phyloP scores from a whole-genome alignment of 2,113 vertebrate genomes.

The Mastomys coucha region DNA sequence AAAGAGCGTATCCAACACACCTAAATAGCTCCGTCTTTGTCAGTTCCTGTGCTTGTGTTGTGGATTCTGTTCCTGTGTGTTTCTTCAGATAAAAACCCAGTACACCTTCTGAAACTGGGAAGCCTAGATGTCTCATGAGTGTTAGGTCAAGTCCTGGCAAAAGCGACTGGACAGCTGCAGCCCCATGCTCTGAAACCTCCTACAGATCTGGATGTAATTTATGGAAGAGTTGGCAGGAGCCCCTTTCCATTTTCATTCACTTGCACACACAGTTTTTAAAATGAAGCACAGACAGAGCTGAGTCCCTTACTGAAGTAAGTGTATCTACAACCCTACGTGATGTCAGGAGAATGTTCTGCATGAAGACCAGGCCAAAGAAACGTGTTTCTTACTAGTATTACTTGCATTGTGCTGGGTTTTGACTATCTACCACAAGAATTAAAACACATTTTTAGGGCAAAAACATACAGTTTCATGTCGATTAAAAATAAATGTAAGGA shows the following conservation, averaged over 20 bases:
- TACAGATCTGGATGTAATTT: slow-evolving; percentile 65
- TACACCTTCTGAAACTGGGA: slow-evolving; percentile 50
- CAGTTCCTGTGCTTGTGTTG: neutral
- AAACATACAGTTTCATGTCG: neutral
- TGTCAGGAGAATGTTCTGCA: slow-evolving; percentile 38
- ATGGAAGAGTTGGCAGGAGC: slow-evolving; percentile 51
- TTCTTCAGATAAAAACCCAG: slow-evolving; percentile 40
- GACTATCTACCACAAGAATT: slow-evolving; percentile 31
- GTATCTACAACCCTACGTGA: neutral
- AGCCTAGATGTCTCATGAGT: slow-evolving; percentile 9
- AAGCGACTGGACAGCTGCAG: slow-evolving; percentile 62
- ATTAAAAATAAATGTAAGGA: neutral
- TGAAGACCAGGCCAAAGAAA: neutral
- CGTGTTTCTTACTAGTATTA: neutral
- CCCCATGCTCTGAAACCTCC: slow-evolving; percentile 61
- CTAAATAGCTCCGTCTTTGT: neutral
- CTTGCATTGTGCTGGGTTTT: slow-evolving; percentile 25
- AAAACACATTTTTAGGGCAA: neutral
- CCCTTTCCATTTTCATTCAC: neutral
- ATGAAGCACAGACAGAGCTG: slow-evolving; percentile 18
- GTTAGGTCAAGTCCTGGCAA: slow-evolving; percentile 68
- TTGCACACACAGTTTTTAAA: slow-evolving; percentile 57
- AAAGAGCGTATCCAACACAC: neutral
- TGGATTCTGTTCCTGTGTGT: slow-evolving; percentile 39
- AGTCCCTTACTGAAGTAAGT: slow-evolving; percentile 21